A percentile compares a stretch with the other conserved stretches of the same genome.
Evolutionary conservation across 2,797 vertebrate genomes (phyloP).

Genomic region (Acrossocheilus fasciatus): DNA sequence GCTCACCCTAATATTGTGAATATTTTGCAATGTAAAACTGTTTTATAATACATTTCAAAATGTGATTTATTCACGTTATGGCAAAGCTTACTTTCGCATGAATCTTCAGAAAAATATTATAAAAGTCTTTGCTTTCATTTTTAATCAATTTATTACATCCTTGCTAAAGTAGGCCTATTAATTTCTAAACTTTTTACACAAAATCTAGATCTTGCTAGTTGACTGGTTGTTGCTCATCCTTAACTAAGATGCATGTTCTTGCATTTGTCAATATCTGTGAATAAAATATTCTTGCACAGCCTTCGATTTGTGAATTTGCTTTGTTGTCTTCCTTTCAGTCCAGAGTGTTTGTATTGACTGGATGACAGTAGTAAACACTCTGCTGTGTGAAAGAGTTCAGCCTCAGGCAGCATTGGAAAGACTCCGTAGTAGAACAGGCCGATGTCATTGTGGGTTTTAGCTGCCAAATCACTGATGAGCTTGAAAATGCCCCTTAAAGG

Average conservation of each 20-base stretch:
- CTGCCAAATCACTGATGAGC: conserved; percentile 17
- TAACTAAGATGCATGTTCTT: background rate
- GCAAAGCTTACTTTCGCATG: background rate
- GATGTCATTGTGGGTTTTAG: conserved; percentile 25
- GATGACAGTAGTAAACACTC: conserved; percentile 37
- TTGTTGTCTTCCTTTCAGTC: background rate
- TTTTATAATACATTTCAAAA: background rate
- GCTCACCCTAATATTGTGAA: background rate
- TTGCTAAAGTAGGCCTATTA: background rate
- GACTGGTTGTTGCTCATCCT: background rate
- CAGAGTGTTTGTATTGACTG: conserved; percentile 6
- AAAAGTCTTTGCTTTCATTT: background rate
- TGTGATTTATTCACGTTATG: background rate
- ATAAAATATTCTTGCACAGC: background rate
- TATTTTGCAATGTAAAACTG: background rate
- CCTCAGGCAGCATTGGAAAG: conserved; percentile 7
- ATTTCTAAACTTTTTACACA: background rate
- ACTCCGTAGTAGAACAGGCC: background rate
- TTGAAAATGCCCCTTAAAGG: conserved; percentile 38
- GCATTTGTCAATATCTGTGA: background rate
- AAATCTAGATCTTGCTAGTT: background rate
- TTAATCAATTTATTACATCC: background rate
- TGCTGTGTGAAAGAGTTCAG: conserved; percentile 35
- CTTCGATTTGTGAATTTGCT: background rate
- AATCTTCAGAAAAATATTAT: background rate